Conservation (phyloP, 2,888 invertebrate genomes). For the Prostheceraeus crozeri region DNA sequence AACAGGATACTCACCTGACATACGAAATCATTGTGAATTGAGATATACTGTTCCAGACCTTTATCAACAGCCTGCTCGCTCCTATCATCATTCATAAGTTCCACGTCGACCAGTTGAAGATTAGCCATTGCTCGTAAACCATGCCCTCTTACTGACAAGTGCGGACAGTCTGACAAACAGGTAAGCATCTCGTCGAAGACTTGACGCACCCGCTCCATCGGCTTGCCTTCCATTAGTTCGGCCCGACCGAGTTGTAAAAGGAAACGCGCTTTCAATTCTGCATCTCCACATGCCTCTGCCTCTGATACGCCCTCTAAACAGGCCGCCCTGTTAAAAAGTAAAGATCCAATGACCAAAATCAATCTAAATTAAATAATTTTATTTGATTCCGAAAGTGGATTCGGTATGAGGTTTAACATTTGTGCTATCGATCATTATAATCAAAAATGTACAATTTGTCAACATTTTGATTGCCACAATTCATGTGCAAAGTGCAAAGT, state of each 20-base stretch:
- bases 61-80: background rate
- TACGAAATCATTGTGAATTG: background rate
- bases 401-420: too few relatives aligned
- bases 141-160: background rate
- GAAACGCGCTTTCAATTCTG: conserved; percentile 53
- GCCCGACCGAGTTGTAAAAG: conserved; percentile 47
- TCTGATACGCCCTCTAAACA: conserved; percentile 53
- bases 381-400: too few relatives aligned
- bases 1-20: background rate
- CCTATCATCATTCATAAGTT: background rate
- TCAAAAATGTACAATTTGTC: too few relatives aligned
- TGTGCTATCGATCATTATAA: conserved; percentile 50
- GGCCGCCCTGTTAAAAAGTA: too few relatives aligned
- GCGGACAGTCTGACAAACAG: background rate
- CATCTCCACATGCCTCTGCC: conserved; percentile 51
- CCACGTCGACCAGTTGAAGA: background rate
- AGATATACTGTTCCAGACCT: background rate
- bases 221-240: conserved; percentile 51
- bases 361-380: too few relatives aligned
- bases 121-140: background rate
- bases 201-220: conserved; percentile 46
- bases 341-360: too few relatives aligned
- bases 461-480: too few relatives aligned
- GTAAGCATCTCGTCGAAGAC: conserved; percentile 41
- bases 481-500: too few relatives aligned